phyloP scores from a whole-genome alignment of 2,888 invertebrate species.

The Sipha maydis region DNA sequence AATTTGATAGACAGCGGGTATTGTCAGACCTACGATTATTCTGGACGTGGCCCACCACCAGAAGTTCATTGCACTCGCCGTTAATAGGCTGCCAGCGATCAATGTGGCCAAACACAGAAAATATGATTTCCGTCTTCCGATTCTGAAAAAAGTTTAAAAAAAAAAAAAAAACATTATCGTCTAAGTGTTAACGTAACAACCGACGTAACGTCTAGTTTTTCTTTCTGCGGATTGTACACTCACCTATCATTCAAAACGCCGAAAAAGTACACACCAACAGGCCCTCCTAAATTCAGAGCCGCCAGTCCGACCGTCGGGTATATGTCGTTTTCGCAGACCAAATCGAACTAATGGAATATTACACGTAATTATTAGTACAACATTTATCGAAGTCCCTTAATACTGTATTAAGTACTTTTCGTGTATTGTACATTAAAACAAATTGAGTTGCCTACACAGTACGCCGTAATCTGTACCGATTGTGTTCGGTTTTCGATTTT shows the following conservation, averaged over 20 bases:
- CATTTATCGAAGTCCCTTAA: background rate
- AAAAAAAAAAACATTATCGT: background rate
- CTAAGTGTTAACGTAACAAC: background rate
- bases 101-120: constrained; percentile 86
- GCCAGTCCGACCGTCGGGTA: constrained; percentile 89
- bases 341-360: constrained; percentile 77
- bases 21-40: constrained; percentile 86
- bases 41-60: constrained; percentile 86
- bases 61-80: constrained; percentile 81
- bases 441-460: background rate
- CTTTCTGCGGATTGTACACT: background rate
- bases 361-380: background rate
- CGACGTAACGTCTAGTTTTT: too few species aligned
- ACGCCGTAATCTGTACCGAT: background rate
- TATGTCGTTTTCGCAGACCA: constrained; percentile 87
- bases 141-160: too few species aligned
- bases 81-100: constrained; percentile 81
- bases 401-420: background rate
- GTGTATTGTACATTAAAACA: background rate
- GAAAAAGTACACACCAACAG: constrained; percentile 89
- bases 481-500: too few species aligned
- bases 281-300: constrained; percentile 87
- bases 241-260: constrained; percentile 83
- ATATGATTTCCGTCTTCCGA: constrained; percentile 86
- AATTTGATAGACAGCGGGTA: constrained; percentile 93